Base-by-base conservation (phyloP, 2,888 invertebrate species). In the Ellobium chinense region DNA sequence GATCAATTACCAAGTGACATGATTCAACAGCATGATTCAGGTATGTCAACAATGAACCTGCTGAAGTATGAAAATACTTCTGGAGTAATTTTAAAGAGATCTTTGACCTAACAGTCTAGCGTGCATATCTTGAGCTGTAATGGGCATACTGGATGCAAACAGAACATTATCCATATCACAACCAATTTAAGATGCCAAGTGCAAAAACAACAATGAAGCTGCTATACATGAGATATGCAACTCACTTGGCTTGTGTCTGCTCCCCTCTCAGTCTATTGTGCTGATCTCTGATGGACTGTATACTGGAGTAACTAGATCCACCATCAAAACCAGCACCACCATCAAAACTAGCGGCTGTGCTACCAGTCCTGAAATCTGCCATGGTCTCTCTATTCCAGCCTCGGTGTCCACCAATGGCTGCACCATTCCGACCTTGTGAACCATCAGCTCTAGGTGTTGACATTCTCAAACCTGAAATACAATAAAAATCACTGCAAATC, bases 261-360 rank as follows among this genome's bases (percentile, higher is more conserved):
- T 74, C 80, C 21, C 24, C 36, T 27, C 65, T 60, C 7, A 75
- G 68, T 29, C 54, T 66, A 12, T 69, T 46, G n/a, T 80, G 80
- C 29, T 80, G 36, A 7, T 80, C 75, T 29, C 34, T 14, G 69
- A 80, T 80, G 29, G 60, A 69, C 70, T 80, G 80, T 31, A 75
- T 70, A 31, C 70, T 75, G 12, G 75, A 76, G 18, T 36, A 70
- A 37, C 69, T 80, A 1, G 80, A 80, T n/a, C 69, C 58, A 9
- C 37, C 56, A 18, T 46, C 34, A 3, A 65, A 70, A 1, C 9
- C 39, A n/a, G 70, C 37, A 54, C 0, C 75, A 7, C 36, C 58
- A 31, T 58, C 69, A 29, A 21, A 34, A 58, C 31, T 39, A 39
- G 39, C 31, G 58, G 62, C 63, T 34, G 18, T 54, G 36, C 60